phyloP scores from a whole-genome alignment of 1,140 invertebrate species.

The Laodelphax striatellus region DNA sequence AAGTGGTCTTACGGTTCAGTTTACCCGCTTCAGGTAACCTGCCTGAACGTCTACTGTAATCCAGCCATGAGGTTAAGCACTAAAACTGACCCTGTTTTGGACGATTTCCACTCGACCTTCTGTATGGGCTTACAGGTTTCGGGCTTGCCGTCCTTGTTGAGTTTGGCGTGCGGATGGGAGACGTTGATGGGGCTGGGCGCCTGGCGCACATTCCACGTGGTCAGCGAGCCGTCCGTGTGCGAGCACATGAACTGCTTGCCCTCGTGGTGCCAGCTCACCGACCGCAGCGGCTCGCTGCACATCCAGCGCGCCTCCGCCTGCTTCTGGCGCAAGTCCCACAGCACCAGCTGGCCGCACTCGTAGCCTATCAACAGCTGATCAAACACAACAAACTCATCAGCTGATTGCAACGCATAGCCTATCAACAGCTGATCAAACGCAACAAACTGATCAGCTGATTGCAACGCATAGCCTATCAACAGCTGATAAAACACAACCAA shows the following conservation, averaged over 20 bases:
- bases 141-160: constrained; percentile 72
- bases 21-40: too few species aligned
- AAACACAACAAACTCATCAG: constrained; percentile 13
- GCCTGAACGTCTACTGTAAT: too few species aligned
- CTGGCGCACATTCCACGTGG: constrained; percentile 76
- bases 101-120: constrained; percentile 90
- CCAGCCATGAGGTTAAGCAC: neutral
- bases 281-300: constrained; percentile 64
- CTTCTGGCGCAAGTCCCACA: constrained; percentile 88
- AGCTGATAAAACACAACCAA: constrained; percentile 48
- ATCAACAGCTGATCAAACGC: constrained; percentile 72
- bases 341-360: constrained; percentile 84
- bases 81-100: constrained; percentile 65
- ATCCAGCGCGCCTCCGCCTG: constrained; percentile 72
- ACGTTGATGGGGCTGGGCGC: constrained; percentile 64
- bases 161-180: constrained; percentile 85
- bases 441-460: neutral
- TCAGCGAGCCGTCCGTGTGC: constrained; percentile 88
- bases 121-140: constrained; percentile 85
- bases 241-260: constrained; percentile 97
- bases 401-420: constrained; percentile 39
- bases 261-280: constrained; percentile 92
- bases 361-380: constrained; percentile 89
- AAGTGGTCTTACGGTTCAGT: too few species aligned
- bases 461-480: constrained; percentile 89